Evolutionary conservation across 2,888 invertebrate genomes (phyloP), one percentile per base, ranked within the genome.

Genomic region (Euplexia lucipara): DNA sequence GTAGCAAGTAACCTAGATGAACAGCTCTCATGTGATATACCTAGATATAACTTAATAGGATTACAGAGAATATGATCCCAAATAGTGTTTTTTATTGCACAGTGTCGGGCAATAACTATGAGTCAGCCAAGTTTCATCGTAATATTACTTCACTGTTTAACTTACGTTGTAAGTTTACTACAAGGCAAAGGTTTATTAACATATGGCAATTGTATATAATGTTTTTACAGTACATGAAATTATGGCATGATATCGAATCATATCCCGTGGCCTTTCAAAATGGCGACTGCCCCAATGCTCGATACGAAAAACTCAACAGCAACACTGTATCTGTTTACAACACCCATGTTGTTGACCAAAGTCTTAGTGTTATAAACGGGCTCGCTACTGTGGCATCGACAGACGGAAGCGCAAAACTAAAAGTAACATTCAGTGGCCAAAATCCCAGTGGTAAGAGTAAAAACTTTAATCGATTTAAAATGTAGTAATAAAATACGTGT

Each of bases 331-430:
- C 73, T 12, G 81, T 85, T 2, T 71, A 58, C 49, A 85, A 85
- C 39, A 86, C 87, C 0, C 86, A 90, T 63, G 88, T 90, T n/a
- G 62, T 86, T 30, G 71, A 82, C 63, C 79, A 87, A 37, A 74
- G 70, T 0, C 64, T 89, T 5, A 76, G 78, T 12, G 75, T 75
- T 2, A 86, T 89, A 12, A 74, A 75, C 3, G 91, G 90, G 3
- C 18, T 75, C 0, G 91, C 88, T 12, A 71, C 68, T 3, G 54
- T 83, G 1, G 76, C 57, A 4, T 68, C 95, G 22, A 95, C 96
- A 0, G 96, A 97, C 83, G 92, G 93, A 0, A 92, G 91, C 61
- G 97, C 95, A 48, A 93, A 96, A n/a, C 95, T 97, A 0, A 93
- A 95, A 0, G 97, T 96, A 90, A 96, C 96, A 34, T 97, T 97